phyloP scores from a whole-genome alignment of 2,888 invertebrate species.

The Apantesis nais region DNA sequence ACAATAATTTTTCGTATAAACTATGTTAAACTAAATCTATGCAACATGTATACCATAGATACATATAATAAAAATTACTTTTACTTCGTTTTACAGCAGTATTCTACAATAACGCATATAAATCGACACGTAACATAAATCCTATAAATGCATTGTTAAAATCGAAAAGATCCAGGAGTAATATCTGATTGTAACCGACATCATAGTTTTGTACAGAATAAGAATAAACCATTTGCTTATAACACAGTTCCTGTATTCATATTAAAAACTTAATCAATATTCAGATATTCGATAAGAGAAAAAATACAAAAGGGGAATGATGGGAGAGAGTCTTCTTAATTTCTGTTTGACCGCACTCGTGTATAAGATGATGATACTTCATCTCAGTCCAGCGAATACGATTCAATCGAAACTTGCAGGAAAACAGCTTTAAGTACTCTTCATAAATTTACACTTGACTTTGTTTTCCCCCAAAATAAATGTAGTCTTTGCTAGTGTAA shows the following conservation, averaged over 20 bases:
- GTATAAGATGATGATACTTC: background rate
- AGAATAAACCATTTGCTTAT: background rate
- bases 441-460: conserved; percentile 1
- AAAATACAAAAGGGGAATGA: background rate
- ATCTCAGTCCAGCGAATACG: background rate
- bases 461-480: conserved; percentile 7
- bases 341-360: background rate
- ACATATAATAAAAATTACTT: background rate
- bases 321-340: background rate
- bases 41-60: too few relatives aligned
- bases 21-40: too few relatives aligned
- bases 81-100: background rate
- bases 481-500: background rate
- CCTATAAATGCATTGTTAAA: background rate
- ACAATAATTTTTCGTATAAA: too few relatives aligned
- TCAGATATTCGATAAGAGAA: background rate
- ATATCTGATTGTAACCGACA: background rate
- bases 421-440: background rate
- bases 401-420: background rate
- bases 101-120: background rate
- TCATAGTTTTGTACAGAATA: background rate
- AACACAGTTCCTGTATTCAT: background rate
- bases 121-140: background rate
- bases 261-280: background rate
- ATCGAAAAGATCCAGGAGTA: background rate